These are phyloP conservation scores for Aricia artaxerxes DNA, from an alignment of 2,888 invertebrate species.

Conservation along the genomic window DNA sequence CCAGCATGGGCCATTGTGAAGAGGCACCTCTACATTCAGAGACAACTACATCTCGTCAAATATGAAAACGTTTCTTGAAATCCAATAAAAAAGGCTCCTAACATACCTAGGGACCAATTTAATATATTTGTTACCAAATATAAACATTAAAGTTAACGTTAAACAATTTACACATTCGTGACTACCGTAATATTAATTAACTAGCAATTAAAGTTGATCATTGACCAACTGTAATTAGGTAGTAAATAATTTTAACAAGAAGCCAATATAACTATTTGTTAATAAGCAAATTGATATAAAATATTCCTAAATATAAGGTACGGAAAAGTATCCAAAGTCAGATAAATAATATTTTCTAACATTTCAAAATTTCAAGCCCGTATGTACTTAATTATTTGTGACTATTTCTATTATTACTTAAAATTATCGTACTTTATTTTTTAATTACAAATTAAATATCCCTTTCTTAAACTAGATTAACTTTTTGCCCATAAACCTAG, in stretches of 20 bases:
- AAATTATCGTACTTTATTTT: not conserved
- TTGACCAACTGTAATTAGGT: not conserved
- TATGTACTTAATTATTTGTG: too few species aligned
- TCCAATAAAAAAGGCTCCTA: too few species aligned
- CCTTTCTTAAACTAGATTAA: not conserved
- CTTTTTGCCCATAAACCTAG: slow-evolving; percentile 4
- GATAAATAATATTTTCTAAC: too few species aligned
- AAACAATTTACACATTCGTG: slow-evolving; percentile 2
- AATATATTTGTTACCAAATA: not conserved
- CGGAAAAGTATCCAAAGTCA: too few species aligned
- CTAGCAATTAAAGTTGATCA: not conserved
- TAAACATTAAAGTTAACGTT: not conserved
- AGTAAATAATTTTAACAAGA: not conserved
- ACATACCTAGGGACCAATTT: not conserved
- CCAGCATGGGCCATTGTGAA: too few species aligned
- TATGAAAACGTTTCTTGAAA: too few species aligned
- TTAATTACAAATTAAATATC: not conserved
- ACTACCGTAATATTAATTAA: not conserved
- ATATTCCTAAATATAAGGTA: too few species aligned
- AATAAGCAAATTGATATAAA: too few species aligned
- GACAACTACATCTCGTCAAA: too few species aligned
- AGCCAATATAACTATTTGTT: not conserved
- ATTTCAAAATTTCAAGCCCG: too few species aligned
- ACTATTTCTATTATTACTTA: not conserved
- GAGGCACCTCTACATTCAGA: too few species aligned